These are phyloP conservation scores for Laothoe populi DNA, from an alignment of 2,888 invertebrate species.

Conservation along the genomic window DNA sequence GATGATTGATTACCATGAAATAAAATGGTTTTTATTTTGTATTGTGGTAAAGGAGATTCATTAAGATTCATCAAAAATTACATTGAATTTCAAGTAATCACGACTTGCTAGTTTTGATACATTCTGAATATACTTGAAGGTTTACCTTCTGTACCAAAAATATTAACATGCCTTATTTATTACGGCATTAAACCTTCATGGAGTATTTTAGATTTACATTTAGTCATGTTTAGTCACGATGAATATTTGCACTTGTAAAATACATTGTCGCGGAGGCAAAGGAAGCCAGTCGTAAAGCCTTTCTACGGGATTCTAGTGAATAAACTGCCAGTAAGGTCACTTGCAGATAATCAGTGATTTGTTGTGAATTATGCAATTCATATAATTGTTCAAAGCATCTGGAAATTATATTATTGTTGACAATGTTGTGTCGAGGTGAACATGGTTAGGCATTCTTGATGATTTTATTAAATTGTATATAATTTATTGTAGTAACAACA, in stretches of 20 bases:
- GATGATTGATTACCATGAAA: no score
- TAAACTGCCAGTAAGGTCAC: conserved; percentile 4
- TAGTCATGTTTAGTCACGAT: not conserved
- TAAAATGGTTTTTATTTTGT: no score
- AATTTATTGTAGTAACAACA: not conserved
- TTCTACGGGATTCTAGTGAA: not conserved
- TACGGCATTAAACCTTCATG: not conserved
- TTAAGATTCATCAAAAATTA: no score
- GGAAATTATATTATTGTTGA: conserved; percentile 20
- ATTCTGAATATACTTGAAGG: no score
- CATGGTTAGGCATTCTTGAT: conserved; percentile 16
- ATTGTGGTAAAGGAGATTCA: no score
- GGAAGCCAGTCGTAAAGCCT: conserved; percentile 12
- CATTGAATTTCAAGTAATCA: no score
- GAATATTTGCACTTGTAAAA: not conserved
- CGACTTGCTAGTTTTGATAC: no score
- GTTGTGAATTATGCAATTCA: conserved; percentile 15
- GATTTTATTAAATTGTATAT: conserved; percentile 13
- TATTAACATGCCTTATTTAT: no score
- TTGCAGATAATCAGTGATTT: conserved; percentile 13
- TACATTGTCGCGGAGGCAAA: not conserved
- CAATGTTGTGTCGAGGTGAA: conserved; percentile 16
- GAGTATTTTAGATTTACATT: not conserved
- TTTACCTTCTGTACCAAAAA: no score
- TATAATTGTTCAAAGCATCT: conserved; percentile 12